Base-by-base conservation (phyloP, 2,797 vertebrate genomes). In the Enteromius argenteus region DNA sequence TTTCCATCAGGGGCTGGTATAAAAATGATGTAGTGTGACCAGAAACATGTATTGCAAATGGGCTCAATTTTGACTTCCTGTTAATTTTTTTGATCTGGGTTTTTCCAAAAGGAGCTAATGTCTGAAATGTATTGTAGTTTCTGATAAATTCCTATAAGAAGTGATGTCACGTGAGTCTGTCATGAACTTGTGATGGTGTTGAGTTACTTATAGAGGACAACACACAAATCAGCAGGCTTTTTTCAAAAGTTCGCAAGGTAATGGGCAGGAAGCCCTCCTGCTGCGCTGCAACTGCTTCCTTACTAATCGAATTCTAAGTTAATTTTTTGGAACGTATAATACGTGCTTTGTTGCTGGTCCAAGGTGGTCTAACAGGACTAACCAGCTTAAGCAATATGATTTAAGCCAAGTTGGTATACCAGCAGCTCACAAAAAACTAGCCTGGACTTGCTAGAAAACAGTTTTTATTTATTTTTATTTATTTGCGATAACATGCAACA, bases 261-360 rank as follows among this genome's bases (percentile, higher is more conserved):
- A 77, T 46, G 51, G 76, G 62, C 81, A 86, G 85, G 85, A 86
- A 84, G 46, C 30, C 49, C 69, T 79, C 87, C 85, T 66, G 82
- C 37, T 1, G 81, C 5, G 53, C 77, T 51, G 71, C 66, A 69
- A 84, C 62, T 42, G 72, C 39, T 86, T 23, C 8, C 71, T 73
- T 80, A 79, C 85, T 86, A 84, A 84, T 80, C 69, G 3, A 83
- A 83, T 83, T 76, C 72, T 76, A 27, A 27, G 27, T 27, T 27
- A 27, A 5, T 0, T 15, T 62, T 60, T 30, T 14, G 13, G 5
- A 62, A 30, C 60, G 1, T 27, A 30, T 62, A 15, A 13, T 30
- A 14, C 2, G 13, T 62, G 11, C 11, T 27, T 60, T 62, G 23
- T 30, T 30, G 60, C 13, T 3, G 60, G 13, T 62, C 60, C 13